Evolutionary conservation across 2,113 vertebrate genomes (phyloP).

Genomic region (Phalacrocorax aristotelis): DNA sequence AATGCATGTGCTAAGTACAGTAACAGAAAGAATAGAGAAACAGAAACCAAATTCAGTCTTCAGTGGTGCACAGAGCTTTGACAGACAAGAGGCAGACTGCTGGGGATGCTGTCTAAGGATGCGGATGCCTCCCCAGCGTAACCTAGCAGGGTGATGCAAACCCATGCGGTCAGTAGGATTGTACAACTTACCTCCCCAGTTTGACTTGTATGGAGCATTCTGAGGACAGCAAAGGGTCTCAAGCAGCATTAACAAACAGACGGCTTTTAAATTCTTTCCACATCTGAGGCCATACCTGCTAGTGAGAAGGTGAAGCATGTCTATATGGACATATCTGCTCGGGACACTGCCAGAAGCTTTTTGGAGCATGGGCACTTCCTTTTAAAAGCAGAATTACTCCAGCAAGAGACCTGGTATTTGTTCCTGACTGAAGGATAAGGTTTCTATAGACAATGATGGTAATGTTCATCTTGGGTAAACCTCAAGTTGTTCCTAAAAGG

Average conservation of each 20-base stretch:
- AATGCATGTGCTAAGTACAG: neutral
- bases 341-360: neutral
- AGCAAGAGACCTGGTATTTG: neutral
- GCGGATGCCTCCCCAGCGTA: neutral
- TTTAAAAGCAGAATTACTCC: neutral
- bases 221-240: neutral
- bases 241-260: neutral
- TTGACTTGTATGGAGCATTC: neutral
- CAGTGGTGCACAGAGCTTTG: neutral
- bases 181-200: neutral
- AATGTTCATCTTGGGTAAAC: neutral
- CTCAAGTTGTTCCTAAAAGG: neutral
- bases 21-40: neutral
- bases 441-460: neutral
- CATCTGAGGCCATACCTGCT: fast-evolving
- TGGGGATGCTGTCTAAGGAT: neutral
- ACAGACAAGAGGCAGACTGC: neutral
- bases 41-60: neutral
- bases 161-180: neutral
- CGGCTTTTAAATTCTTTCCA: neutral
- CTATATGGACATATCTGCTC: neutral
- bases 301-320: neutral
- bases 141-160: neutral
- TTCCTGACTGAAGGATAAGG: neutral
- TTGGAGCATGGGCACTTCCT: neutral